Conservation (phyloP, 2,888 invertebrate genomes). For the Camptogramma bilineatum region DNA sequence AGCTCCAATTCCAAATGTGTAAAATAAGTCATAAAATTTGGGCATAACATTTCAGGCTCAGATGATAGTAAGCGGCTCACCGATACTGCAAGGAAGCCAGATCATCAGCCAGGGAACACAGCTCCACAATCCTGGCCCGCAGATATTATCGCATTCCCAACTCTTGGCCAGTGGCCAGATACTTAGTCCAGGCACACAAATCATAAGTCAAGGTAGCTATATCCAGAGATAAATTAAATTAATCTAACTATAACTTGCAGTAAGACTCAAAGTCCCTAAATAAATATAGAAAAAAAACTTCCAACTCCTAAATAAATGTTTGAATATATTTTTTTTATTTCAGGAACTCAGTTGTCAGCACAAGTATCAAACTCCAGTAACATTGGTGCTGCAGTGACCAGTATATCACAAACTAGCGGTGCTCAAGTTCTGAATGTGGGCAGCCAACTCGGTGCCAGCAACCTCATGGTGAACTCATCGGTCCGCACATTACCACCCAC, state of each 20-base stretch:
- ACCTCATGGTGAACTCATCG: conserved; percentile 73
- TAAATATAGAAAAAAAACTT: too few species aligned
- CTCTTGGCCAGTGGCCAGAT: conserved; percentile 47
- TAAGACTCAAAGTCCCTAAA: too few species aligned
- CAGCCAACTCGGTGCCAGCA: conserved; percentile 65
- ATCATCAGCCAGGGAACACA: conserved; percentile 78
- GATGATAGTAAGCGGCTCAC: conserved; percentile 77
- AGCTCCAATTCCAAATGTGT: too few species aligned
- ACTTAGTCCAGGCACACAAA: conserved; percentile 73
- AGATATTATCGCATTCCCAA: conserved; percentile 75
- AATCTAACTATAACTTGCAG: too few species aligned
- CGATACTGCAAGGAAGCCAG: conserved; percentile 75
- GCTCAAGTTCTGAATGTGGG: conserved; percentile 75
- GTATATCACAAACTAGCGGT: conserved; percentile 64
- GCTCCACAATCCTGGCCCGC: conserved; percentile 69
- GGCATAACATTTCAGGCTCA: conserved; percentile 66
- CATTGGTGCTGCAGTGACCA: conserved; percentile 61
- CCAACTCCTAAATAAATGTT: too few species aligned
- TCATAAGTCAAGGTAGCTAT: conserved; percentile 70
- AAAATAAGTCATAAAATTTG: not conserved
- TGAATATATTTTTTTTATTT: not conserved
- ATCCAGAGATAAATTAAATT: too few species aligned
- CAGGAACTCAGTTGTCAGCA: conserved; percentile 69
- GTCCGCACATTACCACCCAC: conserved; percentile 75
- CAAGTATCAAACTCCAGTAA: conserved; percentile 60